Base-by-base conservation (phyloP, 2,113 vertebrate species). In the Cygnus buccinator region DNA sequence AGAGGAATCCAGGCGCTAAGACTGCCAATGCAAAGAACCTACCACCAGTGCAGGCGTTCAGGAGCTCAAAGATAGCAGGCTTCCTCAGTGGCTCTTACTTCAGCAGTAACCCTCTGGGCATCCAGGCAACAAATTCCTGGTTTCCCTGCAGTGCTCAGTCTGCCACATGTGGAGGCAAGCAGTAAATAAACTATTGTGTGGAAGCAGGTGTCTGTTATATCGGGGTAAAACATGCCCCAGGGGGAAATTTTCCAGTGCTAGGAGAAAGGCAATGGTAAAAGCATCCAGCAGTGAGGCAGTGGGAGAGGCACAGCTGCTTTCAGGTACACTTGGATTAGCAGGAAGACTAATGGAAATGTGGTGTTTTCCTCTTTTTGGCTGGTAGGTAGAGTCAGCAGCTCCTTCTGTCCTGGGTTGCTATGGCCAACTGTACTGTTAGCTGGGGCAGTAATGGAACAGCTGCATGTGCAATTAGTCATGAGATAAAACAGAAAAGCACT, bases 61-160 rank as follows among this genome's bases (percentile, higher is more conserved):
- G 62, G 35, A 71, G 33, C 52, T 57, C 6, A 33, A 70, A n/a
- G 23, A 8, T 26, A 50, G 33, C 10, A 19, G 37, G 26, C 6
- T 82, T 73, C 18, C 14, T 43, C 20, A 26, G 37, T 11, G n/a
- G 4, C 4, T 78, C 11, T 29, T 84, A 29, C 10, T 72, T 89
- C n/a, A 14, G 20, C 16, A 12, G 57, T 39, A 22, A 39, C 28
- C 16, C 17, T 55, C 35, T 55, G 52, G 44, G 18, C 41, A 41
- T 41, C 7, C 28, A 41, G n/a, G 26, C 25, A 63, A 58, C 21
- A 28, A 25, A n/a, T 31, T 16, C 29, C 33, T 26, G 19, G 4
- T 62, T 76, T 58, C 19, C 25, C 37, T 48, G 13, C 11, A 0
- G 1, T 21, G 35, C 14, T 3, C 19, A 0, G 1, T 13, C 48